Evolutionary conservation across 2,113 vertebrate species (phyloP), one percentile per base, ranked within the genome.

Genomic region (Colistium nudipinnis): DNA sequence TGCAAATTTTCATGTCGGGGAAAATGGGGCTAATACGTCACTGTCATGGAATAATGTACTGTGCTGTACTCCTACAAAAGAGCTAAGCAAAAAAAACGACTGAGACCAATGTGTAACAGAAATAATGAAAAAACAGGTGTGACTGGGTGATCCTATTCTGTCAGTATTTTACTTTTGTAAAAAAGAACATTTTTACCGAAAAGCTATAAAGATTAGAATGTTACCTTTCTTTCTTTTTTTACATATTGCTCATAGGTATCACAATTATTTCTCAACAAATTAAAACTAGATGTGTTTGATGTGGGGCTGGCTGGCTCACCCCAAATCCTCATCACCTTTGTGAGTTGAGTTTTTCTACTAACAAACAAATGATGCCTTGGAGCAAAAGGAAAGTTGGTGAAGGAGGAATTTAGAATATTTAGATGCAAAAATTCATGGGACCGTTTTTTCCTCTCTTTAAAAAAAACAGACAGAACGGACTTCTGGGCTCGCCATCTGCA

Each of bases 251-350:
- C 0, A 17, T 27, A 48, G 48, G 16, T 19, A 69, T 17, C 7
- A 38, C 13, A 12, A 10, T 38, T 6, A 5, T 10, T 1, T 44
- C 20, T 36, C 7, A 11, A 7, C 35, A 10, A 10, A 2, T 36
- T n/a, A n/a, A n/a, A 11, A 36, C n/a, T 47, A 19, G 45, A 17
- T 39, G 59, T 57, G 38, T 5, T 45, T n/a, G 8, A 27, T 22
- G 5, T 33, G 27, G 84, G 84, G 72, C 52, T 81, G 87, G 75
- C 84, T 83, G 84, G 87, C 49, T 81, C 87, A 81, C 43, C 45
- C 82, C 52, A 1, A 20, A 57, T 55, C 10, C n/a, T 13, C 8
- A 39, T 27, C 39, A 49, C 25, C 38, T 1, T 49, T 35, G 51
- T 48, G 12, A 27, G 22, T 45, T 45, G 9, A 13, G 44, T 49